A percentile compares a stretch with the other conserved stretches of the same genome.
These are phyloP conservation scores for Penelope pileata DNA, from an alignment of 2,113 vertebrate species.

Conservation along the genomic window DNA sequence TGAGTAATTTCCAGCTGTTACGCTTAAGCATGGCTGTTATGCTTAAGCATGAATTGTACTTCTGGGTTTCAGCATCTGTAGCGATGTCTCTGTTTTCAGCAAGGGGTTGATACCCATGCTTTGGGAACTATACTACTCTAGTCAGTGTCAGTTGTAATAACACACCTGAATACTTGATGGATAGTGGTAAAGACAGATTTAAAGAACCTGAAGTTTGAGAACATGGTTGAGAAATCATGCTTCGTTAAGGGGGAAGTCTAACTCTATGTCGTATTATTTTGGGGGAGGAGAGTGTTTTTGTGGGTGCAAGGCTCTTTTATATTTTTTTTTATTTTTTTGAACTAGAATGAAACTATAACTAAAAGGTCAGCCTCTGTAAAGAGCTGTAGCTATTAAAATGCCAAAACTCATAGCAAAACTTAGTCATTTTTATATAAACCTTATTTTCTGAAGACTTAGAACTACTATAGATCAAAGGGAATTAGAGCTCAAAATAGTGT, in stretches of 20 bases:
- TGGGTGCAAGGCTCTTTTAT: accelerated
- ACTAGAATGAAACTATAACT: not conserved
- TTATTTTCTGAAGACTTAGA: not conserved
- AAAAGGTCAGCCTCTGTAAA: not conserved
- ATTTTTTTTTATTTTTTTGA: not conserved
- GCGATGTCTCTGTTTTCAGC: not conserved
- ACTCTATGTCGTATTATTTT: not conserved
- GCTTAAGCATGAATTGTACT: not conserved
- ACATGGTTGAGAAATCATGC: not conserved
- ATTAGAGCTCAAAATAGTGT: not conserved
- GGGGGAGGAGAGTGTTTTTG: not conserved
- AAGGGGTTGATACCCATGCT: not conserved
- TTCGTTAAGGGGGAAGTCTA: not conserved
- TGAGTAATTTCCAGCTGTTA: not conserved
- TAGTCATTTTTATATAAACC: not conserved
- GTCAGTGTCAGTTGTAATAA: not conserved
- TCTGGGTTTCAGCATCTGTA: not conserved
- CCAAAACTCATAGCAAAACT: not conserved
- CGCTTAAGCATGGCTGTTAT: not conserved
- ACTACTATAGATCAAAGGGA: not conserved
- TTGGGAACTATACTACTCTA: not conserved
- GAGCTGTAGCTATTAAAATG: not conserved
- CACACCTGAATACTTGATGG: not conserved
- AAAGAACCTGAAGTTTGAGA: not conserved
- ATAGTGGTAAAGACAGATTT: not conserved